Conservation (phyloP, 2,113 vertebrate species). For the Thomomys bottae region DNA sequence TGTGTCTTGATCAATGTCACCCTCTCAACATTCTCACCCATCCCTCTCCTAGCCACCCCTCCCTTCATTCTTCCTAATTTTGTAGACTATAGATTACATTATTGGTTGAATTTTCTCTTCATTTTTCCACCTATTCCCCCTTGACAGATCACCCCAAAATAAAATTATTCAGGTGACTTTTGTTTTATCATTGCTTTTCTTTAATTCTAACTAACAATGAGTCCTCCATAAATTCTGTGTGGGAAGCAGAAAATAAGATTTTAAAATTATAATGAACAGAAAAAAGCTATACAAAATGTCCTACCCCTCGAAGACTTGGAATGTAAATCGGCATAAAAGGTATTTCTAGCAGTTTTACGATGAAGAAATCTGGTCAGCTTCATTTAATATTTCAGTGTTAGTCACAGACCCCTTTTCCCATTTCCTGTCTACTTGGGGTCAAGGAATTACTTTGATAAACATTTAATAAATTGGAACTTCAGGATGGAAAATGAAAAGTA, state of each 20-base stretch:
- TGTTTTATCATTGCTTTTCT: neutral
- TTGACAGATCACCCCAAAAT: neutral
- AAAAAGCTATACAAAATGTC: neutral
- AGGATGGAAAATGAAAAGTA: neutral
- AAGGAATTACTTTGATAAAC: neutral
- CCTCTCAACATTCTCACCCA: too few relatives aligned
- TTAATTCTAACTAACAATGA: neutral
- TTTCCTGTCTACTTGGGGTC: neutral
- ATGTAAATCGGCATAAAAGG: neutral
- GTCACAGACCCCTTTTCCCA: neutral
- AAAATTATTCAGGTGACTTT: neutral
- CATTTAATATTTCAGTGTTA: neutral
- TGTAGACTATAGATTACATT: too few relatives aligned
- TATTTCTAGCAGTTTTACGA: neutral
- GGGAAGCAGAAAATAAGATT: neutral
- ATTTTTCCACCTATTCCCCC: too few relatives aligned
- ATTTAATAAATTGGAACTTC: neutral
- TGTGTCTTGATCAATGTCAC: too few relatives aligned
- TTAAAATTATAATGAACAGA: neutral
- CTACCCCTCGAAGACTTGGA: neutral
- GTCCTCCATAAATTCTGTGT: neutral
- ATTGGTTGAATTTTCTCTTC: too few relatives aligned
- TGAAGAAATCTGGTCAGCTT: neutral
- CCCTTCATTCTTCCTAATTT: too few relatives aligned
- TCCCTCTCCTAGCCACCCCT: too few relatives aligned